Evolutionary conservation across 1,140 invertebrate species (phyloP).

Genomic region (Microvelia longipes): DNA sequence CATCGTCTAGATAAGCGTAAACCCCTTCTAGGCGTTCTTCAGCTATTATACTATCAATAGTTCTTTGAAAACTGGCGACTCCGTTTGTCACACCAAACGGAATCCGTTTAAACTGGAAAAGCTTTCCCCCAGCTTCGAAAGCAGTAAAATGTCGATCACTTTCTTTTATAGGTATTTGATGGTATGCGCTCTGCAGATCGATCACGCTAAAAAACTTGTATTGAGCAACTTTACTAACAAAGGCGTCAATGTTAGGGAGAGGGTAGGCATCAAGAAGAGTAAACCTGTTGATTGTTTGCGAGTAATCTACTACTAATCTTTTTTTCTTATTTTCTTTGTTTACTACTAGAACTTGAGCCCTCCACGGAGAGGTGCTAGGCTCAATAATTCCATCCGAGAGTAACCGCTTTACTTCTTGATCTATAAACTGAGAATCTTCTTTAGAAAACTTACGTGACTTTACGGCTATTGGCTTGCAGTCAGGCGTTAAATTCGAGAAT

Average conservation of each 20-base stretch:
- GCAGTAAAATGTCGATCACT: conserved; percentile 7
- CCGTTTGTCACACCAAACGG: conserved; percentile 25
- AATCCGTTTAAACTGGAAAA: conserved; percentile 20
- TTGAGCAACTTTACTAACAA: conserved; percentile 6
- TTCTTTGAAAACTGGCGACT: conserved; percentile 7
- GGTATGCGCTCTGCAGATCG: conserved; percentile 4
- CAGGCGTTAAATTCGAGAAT: conserved; percentile 5
- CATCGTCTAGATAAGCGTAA: background rate
- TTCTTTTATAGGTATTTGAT: conserved; percentile 9
- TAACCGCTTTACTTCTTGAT: conserved; percentile 3
- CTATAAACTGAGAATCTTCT: conserved; percentile 6
- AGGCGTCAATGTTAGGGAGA: conserved; percentile 5
- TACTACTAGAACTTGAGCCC: conserved; percentile 9
- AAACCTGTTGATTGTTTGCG: conserved; percentile 7
- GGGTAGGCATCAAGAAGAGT: conserved; percentile 6
- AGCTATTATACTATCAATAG: background rate
- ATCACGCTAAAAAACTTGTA: conserved; percentile 1
- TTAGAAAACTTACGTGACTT: conserved; percentile 1
- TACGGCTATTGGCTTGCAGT: conserved; percentile 4
- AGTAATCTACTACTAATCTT: conserved; percentile 9
- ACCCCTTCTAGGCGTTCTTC: background rate
- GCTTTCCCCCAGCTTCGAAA: conserved; percentile 11
- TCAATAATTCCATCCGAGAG: conserved; percentile 6
- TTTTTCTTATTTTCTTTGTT: conserved; percentile 6
- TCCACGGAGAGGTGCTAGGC: conserved; percentile 5